phyloP scores from a whole-genome alignment of 2,888 invertebrate genomes.

The Melikaiella ostensackeni region DNA sequence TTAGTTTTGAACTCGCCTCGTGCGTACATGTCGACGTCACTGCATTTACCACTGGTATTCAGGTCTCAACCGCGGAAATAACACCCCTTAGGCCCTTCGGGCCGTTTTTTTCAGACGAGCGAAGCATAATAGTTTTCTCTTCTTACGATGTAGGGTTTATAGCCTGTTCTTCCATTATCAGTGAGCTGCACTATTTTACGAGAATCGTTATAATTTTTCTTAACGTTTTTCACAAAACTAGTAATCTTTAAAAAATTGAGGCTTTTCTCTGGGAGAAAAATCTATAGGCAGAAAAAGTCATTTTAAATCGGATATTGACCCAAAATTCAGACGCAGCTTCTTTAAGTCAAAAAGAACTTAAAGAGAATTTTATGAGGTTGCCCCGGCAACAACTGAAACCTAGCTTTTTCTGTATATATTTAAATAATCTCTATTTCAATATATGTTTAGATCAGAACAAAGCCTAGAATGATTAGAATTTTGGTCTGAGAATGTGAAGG shows the following conservation, averaged over 20 bases:
- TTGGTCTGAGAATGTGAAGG: too few relatives aligned
- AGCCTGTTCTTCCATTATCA: constrained; percentile 19
- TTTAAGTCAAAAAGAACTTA: too few relatives aligned
- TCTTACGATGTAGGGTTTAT: not conserved
- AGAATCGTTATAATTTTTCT: constrained; percentile 13
- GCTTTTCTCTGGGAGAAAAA: not conserved
- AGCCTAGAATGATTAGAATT: too few relatives aligned
- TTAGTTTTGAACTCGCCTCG: constrained; percentile 12
- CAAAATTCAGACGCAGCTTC: too few relatives aligned
- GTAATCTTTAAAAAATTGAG: not conserved
- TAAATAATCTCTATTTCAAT: not conserved
- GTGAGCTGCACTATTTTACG: not conserved
- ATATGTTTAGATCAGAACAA: not conserved
- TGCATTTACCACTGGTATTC: constrained; percentile 24
- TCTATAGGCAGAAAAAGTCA: too few relatives aligned
- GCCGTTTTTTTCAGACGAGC: constrained; percentile 9
- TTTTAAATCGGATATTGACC: too few relatives aligned
- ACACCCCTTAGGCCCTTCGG: constrained; percentile 7
- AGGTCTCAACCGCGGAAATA: constrained; percentile 16
- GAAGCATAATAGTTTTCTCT: constrained; percentile 31
- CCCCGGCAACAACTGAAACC: too few relatives aligned
- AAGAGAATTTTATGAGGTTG: too few relatives aligned
- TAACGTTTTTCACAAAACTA: not conserved
- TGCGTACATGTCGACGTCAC: not conserved
- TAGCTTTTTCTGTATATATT: too few relatives aligned